Percentiles rank a stretch among this genome's conserved stretches.
These are phyloP conservation scores for Pristionchus exspectatus DNA, from an alignment of 2,888 invertebrate species.

Conservation along the genomic window DNA sequence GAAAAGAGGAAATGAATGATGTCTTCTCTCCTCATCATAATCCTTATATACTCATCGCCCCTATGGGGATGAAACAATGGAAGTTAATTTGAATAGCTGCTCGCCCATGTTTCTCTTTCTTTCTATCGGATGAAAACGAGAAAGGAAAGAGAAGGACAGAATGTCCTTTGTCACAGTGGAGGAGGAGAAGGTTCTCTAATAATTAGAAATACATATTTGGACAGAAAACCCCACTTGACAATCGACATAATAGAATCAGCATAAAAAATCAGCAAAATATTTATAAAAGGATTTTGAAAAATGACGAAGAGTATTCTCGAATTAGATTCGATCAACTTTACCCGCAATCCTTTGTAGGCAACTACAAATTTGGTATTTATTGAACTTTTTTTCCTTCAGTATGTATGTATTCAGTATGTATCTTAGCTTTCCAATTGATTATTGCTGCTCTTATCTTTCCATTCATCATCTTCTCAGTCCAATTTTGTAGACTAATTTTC, in stretches of 20 bases:
- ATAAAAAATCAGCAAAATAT: no score
- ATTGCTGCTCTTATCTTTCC: background rate
- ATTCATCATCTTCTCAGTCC: background rate
- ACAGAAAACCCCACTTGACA: no score
- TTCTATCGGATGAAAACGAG: background rate
- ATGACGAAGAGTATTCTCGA: no score
- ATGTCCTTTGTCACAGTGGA: background rate
- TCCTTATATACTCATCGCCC: background rate
- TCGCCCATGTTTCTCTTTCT: background rate
- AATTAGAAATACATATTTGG: no score
- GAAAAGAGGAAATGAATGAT: no score
- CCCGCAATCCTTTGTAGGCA: background rate
- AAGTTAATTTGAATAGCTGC: slow-evolving; percentile 1
- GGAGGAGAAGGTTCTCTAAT: background rate
- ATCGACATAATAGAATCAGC: no score
- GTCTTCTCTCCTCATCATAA: background rate
- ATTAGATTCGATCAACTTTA: background rate
- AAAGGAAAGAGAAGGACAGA: background rate
- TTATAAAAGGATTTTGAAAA: no score
- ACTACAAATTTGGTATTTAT: background rate
- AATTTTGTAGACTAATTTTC: background rate
- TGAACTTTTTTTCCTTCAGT: background rate
- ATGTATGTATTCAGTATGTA: background rate
- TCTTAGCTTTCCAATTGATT: no score
- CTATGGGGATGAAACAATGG: background rate